A percentile compares a stretch with the other conserved stretches of the same genome.
phyloP scores from a whole-genome alignment of 2,797 vertebrate species.

The Pseudochaenichthys georgianus region DNA sequence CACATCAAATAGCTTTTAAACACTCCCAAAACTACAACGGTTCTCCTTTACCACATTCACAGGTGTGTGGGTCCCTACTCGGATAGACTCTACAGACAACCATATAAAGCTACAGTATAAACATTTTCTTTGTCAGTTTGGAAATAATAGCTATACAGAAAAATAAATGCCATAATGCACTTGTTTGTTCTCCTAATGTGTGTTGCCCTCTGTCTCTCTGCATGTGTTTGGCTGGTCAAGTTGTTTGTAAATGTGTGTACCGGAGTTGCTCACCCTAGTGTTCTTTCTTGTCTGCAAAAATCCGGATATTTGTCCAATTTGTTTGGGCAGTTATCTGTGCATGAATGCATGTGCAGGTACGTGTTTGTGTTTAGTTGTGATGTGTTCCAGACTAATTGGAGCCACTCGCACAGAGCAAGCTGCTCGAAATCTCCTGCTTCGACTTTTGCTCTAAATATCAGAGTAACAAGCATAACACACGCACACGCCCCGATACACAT shows the following conservation, averaged over 20 bases:
- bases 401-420: constrained; percentile 53
- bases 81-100: too few species aligned
- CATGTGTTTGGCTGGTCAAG: constrained; percentile 6
- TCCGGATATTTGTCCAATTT: constrained; percentile 44
- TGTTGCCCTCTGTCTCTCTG: constrained; percentile 3
- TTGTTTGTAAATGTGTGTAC: constrained; percentile 17
- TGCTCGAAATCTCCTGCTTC: constrained; percentile 54
- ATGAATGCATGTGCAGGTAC: constrained; percentile 20
- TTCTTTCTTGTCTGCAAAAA: constrained; percentile 19
- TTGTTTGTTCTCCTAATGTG: not conserved
- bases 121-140: not conserved
- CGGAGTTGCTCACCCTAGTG: constrained; percentile 24
- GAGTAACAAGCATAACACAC: constrained; percentile 59
- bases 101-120: too few species aligned
- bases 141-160: not conserved
- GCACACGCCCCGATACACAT: constrained; percentile 40
- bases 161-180: not conserved
- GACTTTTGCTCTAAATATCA: constrained; percentile 55
- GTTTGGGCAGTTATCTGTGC: constrained; percentile 28
- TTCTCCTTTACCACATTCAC: not conserved
- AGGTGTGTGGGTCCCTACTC: not conserved
- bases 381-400: constrained; percentile 71
- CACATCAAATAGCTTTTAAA: not conserved
- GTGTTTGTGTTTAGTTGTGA: constrained; percentile 17
- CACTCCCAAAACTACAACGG: not conserved